Evolutionary conservation across 2,797 vertebrate species (phyloP).

Genomic region (Artibeus jamaicensis): DNA sequence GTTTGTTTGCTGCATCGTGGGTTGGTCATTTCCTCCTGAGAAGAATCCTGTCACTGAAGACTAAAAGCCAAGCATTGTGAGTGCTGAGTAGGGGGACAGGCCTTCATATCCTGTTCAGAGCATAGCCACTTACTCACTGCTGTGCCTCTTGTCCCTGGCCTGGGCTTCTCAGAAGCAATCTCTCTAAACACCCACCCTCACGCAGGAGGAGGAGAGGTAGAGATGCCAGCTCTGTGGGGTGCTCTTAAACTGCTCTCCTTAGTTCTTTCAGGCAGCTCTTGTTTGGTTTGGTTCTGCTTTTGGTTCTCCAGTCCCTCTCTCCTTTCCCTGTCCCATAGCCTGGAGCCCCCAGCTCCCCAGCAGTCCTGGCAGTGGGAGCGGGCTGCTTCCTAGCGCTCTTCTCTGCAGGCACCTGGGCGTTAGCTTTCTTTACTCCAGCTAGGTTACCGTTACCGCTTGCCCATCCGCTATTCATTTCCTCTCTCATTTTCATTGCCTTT

Average conservation of each 20-base stretch:
- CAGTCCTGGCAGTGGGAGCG: rapidly evolving
- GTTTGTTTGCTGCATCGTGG: not conserved
- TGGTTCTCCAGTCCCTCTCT: not conserved
- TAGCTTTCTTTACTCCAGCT: not conserved
- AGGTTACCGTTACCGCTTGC: not conserved
- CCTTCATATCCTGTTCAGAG: not conserved
- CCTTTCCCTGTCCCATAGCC: not conserved
- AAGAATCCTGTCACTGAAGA: not conserved
- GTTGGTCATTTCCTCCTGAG: not conserved
- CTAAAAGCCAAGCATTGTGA: not conserved
- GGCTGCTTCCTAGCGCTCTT: not conserved
- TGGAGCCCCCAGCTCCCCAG: not conserved
- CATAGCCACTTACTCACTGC: not conserved
- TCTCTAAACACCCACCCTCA: not conserved
- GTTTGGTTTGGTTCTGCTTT: not conserved
- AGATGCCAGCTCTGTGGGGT: not conserved
- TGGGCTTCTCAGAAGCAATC: not conserved
- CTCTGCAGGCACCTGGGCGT: no score
- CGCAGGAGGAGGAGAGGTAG: not conserved
- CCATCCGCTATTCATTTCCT: not conserved
- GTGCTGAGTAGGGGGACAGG: not conserved
- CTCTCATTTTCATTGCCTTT: not conserved
- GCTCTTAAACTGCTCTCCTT: not conserved
- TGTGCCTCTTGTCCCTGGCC: not conserved
- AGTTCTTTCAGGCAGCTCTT: not conserved